These are phyloP conservation scores for Bufotes viridis DNA, from an alignment of 2,797 vertebrate genomes.

Conservation along the genomic window DNA sequence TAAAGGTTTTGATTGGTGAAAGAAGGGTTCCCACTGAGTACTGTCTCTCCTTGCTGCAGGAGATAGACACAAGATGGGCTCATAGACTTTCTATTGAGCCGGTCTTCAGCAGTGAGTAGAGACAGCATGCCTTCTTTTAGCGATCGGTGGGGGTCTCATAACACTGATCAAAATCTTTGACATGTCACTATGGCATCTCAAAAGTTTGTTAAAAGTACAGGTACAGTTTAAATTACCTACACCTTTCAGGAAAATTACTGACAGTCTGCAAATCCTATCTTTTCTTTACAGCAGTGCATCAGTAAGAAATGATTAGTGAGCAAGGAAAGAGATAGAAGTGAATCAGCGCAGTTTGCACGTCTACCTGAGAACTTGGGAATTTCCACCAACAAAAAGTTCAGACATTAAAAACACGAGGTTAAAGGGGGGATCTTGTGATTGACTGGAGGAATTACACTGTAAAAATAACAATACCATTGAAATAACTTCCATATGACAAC, in stretches of 20 bases:
- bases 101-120: too few relatives aligned
- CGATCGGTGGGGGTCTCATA: too few relatives aligned
- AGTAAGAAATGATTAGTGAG: not conserved
- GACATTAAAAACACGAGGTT: slow-evolving; percentile 35
- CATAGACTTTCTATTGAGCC: too few relatives aligned
- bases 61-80: too few relatives aligned
- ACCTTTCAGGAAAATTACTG: not conserved
- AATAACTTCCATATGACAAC: slow-evolving; percentile 42
- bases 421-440: slow-evolving; percentile 37
- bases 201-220: too few relatives aligned
- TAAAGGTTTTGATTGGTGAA: too few relatives aligned
- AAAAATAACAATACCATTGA: slow-evolving; percentile 48
- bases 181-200: too few relatives aligned
- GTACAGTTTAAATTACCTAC: too few relatives aligned
- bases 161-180: too few relatives aligned
- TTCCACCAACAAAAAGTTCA: slow-evolving; percentile 31
- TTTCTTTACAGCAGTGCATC: not conserved
- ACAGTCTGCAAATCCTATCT: not conserved
- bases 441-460: slow-evolving; percentile 49
- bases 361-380: slow-evolving; percentile 42
- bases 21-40: too few relatives aligned
- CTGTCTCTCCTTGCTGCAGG: too few relatives aligned
- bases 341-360: not conserved
- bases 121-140: too few relatives aligned
- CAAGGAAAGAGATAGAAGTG: not conserved